Evolutionary conservation across 2,113 vertebrate genomes (phyloP).

Genomic region (Chloropsis cyanopogon): DNA sequence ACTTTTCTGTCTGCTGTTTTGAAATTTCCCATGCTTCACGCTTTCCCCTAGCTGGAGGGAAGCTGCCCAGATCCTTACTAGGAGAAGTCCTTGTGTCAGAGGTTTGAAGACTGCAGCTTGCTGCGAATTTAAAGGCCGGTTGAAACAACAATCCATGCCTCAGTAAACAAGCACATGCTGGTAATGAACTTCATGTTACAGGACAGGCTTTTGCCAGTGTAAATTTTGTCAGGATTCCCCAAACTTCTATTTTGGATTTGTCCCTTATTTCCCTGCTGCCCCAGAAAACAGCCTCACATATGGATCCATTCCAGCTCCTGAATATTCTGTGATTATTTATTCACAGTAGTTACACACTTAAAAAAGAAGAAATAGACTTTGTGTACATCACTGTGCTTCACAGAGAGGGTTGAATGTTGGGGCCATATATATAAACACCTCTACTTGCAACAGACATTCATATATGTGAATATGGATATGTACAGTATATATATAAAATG

Average conservation of each 20-base stretch:
- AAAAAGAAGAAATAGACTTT: background rate
- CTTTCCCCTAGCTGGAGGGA: background rate
- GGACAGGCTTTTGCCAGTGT: background rate
- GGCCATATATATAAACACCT: background rate
- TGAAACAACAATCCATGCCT: background rate
- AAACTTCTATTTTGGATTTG: background rate
- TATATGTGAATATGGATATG: background rate
- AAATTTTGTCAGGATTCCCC: background rate
- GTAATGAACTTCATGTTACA: background rate
- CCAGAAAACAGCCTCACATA: background rate
- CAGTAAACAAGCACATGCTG: background rate
- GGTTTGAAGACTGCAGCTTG: background rate
- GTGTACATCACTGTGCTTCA: background rate
- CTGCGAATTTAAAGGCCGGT: background rate
- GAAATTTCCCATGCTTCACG: background rate
- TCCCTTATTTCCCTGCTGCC: background rate
- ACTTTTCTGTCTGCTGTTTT: constrained; percentile 31
- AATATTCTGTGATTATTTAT: background rate
- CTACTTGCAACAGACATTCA: background rate
- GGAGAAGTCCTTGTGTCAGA: background rate
- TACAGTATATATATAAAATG: background rate
- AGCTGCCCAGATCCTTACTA: constrained; percentile 1
- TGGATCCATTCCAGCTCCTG: background rate
- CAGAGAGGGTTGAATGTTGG: background rate
- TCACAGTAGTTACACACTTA: background rate